These are phyloP conservation scores for Vulpes lagopus DNA, from an alignment of 2,113 vertebrate genomes.

Conservation along the genomic window DNA sequence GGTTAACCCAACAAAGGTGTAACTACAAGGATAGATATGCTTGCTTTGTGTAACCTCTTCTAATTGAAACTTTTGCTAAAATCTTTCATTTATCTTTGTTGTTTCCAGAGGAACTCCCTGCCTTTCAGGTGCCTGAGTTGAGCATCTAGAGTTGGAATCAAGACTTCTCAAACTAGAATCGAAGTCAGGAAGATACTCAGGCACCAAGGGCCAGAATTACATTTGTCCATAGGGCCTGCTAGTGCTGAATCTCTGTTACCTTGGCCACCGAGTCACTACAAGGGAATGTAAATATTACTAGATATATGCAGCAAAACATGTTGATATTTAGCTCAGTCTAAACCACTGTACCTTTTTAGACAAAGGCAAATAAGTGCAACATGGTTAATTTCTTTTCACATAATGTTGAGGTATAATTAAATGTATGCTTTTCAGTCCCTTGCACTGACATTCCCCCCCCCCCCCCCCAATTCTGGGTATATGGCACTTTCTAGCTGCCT, in stretches of 20 bases:
- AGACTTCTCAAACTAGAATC: background rate
- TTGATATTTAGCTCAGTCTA: background rate
- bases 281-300: background rate
- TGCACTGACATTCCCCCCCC: background rate
- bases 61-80: background rate
- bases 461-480: background rate
- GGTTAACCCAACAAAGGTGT: background rate
- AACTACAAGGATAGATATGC: background rate
- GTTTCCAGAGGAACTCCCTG: background rate
- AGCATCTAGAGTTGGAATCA: background rate
- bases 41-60: background rate
- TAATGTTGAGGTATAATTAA: background rate
- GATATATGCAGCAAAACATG: background rate
- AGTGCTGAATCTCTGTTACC: background rate
- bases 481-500: background rate
- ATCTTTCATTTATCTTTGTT: background rate
- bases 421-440: background rate
- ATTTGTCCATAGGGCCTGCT: background rate
- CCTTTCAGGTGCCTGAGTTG: background rate
- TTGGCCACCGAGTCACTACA: background rate
- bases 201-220: background rate
- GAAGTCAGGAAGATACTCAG: constrained; percentile 19
- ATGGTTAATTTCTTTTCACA: background rate
- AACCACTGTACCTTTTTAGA: background rate
- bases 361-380: background rate